Conservation (phyloP, 2,113 vertebrate genomes). For the Centrocercus urophasianus region DNA sequence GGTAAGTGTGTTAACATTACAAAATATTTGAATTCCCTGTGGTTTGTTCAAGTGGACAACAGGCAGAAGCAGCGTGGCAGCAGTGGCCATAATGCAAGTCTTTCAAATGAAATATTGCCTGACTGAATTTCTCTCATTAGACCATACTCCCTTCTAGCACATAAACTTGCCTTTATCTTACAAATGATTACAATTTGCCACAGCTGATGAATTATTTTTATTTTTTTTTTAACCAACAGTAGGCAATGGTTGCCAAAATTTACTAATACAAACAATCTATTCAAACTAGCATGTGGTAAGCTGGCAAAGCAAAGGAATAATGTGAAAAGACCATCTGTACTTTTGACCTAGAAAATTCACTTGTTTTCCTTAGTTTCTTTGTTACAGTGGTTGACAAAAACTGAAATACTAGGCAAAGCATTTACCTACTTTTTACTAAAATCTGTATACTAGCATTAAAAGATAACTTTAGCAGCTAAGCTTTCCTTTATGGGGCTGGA, state of each 20-base stretch:
- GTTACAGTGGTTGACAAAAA: background rate
- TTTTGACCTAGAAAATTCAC: background rate
- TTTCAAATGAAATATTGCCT: background rate
- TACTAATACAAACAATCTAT: background rate
- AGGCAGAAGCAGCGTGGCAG: background rate
- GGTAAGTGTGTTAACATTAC: background rate
- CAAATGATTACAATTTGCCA: background rate
- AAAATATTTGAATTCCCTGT: background rate
- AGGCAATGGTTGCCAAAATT: background rate
- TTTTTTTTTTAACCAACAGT: background rate
- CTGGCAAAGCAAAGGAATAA: background rate
- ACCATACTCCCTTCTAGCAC: background rate
- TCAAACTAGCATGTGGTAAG: background rate
- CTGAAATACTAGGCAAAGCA: background rate
- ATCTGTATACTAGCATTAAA: background rate
- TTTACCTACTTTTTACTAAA: background rate
- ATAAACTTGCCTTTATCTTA: background rate
- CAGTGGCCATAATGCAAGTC: background rate
- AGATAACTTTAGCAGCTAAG: background rate
- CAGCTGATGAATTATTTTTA: background rate
- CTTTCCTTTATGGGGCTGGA: background rate
- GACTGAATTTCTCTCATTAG: background rate
- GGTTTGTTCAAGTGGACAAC: background rate
- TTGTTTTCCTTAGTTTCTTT: background rate
- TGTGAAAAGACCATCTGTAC: background rate